Evolutionary conservation across 2,888 invertebrate genomes (phyloP).

Genomic region (Hemithea aestivaria): DNA sequence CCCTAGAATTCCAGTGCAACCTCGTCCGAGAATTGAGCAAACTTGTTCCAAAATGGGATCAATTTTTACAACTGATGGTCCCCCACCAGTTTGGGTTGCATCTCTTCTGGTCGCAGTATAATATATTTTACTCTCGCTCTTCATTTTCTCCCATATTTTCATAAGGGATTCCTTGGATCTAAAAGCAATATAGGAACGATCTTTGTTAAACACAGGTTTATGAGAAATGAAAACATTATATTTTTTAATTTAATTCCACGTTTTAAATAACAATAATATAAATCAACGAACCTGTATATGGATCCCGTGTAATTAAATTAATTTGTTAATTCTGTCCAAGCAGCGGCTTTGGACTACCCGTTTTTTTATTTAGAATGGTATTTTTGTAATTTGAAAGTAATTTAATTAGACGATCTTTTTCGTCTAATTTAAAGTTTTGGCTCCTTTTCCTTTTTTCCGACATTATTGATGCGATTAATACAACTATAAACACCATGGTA

Average conservation of each 20-base stretch:
- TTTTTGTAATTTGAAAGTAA: background rate
- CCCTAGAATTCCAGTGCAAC: slow-evolving; percentile 16
- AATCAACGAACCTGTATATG: background rate
- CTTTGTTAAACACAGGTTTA: no score
- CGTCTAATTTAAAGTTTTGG: background rate
- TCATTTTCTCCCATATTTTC: slow-evolving; percentile 17
- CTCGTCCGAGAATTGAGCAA: slow-evolving; percentile 12
- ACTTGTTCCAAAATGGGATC: slow-evolving; percentile 19
- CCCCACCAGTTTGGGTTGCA: slow-evolving; percentile 15
- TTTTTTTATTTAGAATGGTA: slow-evolving; percentile 1
- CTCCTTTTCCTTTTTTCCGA: background rate
- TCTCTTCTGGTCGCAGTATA: slow-evolving; percentile 2
- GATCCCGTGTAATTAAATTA: background rate
- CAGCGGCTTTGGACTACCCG: background rate
- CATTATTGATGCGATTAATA: no score
- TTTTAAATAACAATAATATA: no score
- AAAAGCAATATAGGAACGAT: background rate
- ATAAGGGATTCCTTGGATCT: slow-evolving; percentile 12
- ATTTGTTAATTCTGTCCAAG: background rate
- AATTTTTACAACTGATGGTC: slow-evolving; percentile 12
- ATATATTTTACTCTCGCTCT: slow-evolving; percentile 14
- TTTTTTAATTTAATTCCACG: no score
- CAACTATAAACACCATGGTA: no score
- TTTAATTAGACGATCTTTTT: background rate
- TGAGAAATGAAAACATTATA: no score